Evolutionary conservation across 2,113 vertebrate species (phyloP), one percentile per base, ranked within the genome.

Genomic region (Chaetodon trifascialis): DNA sequence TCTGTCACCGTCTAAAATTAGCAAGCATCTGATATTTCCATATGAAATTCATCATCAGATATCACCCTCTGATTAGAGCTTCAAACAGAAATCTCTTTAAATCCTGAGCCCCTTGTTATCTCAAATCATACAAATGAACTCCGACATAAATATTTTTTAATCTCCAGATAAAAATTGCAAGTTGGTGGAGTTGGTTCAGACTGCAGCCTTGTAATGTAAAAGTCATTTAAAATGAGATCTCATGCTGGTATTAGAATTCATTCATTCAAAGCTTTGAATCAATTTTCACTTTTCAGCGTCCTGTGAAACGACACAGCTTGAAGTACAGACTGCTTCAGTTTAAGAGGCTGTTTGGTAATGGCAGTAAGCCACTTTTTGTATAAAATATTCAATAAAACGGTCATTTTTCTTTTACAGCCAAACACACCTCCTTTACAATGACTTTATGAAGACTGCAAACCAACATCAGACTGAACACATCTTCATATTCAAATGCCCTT

Each of bases 401-500:
- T 16, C 0, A 17, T 56, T 73, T 21, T 52, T 64, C 17, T 52
- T 16, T 19, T 63, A 42, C 16, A 69, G 19, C 44, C 9, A 11
- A 40, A 10, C 23, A 34, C 19, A 46, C 14, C 36, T 36, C 30
- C 15, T 52, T 23, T 72, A 30, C 9, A 11, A 40, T 16, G 36
- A 46, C 40, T 68, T 63, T 10, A 76, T 58, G 34, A 72, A 72
- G 34, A 38, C 60, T 47, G 2, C 47, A 76, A 83, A 84, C 25
- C 62, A 77, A 58, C 65, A 66, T 69, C n/a, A 34, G 47, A 62
- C 19, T 5, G 38, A 54, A 77, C n/a, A 76, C 23, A 34, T n/a
- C 25, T 55, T 40, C 21, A 40, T 87, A 66, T 76, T 36, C 68
- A 80, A 80, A 77, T 84, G 82, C 46, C 59, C 86, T 87, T 89